Conservation (phyloP, 2,888 invertebrate species). For the Drosophila anomalata region DNA sequence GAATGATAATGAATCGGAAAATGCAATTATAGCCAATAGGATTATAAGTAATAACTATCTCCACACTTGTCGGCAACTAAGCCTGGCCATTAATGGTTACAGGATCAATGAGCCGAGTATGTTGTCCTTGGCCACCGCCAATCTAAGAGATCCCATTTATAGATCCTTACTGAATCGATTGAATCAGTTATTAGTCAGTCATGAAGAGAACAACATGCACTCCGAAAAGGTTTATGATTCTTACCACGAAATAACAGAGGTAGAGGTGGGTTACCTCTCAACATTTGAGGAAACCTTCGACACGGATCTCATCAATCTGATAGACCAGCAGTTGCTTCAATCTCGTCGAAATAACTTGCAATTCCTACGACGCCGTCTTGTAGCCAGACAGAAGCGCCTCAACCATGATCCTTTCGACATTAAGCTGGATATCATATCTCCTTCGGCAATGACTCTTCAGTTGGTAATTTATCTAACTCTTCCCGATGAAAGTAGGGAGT, state of each 20-base stretch:
- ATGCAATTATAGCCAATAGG: conserved; percentile 10
- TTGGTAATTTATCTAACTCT: conserved; percentile 88
- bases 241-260: neutral
- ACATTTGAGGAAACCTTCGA: conserved; percentile 88
- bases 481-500: conserved; percentile 84
- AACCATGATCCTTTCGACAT: conserved; percentile 88
- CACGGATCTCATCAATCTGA: conserved; percentile 85
- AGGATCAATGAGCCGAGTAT: conserved; percentile 82
- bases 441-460: conserved; percentile 85
- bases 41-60: conserved; percentile 49
- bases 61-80: conserved; percentile 40
- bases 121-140: conserved; percentile 51
- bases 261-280: conserved; percentile 86
- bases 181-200: conserved; percentile 82
- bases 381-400: conserved; percentile 87
- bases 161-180: conserved; percentile 87
- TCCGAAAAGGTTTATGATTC: neutral
- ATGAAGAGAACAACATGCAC: neutral
- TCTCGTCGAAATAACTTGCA: conserved; percentile 64
- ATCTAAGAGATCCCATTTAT: conserved; percentile 89
- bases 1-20: neutral
- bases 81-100: conserved; percentile 83
- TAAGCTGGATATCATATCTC: conserved; percentile 85
- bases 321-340: conserved; percentile 72
- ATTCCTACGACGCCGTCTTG: conserved; percentile 55